Base-by-base conservation (phyloP, 2,113 vertebrate species). In the Periophthalmus modestus region DNA sequence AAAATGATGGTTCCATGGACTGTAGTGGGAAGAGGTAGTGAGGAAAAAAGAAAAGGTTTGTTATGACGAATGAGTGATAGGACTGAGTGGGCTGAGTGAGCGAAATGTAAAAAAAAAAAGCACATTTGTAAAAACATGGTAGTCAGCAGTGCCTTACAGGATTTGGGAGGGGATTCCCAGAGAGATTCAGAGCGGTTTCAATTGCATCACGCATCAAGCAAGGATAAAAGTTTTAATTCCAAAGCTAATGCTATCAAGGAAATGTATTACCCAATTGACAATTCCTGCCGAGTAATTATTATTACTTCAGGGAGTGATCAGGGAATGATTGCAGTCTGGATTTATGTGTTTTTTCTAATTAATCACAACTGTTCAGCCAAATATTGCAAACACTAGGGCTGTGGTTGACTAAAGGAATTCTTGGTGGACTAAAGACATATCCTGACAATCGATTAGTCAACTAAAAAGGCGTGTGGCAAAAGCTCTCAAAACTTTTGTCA, bases 1-100 rank as follows among this genome's bases (percentile, higher is more conserved):
- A 28, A 54, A 63, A 66, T 23, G 21, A 70, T 72, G 50, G 68
- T 78, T 84, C 66, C 54, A 12, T 59, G 66, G 55, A 69, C 71
- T 58, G 72, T 19, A 24, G 55, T 34, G 36, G 65, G 6, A 58
- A 52, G 24, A n/a, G 52, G 74, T 48, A 77, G 62, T 55, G 9
- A 57, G 68, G 16, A 50, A 72, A 62, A 63, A 74, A 10, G 71
- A 66, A 66, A 58, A 68, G 47, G 15, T 13, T 59, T 59, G 12
- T 59, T 24, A 12, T 48, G 72, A 72, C 78, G 65, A 65, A 15
- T 43, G 50, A 75, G 62, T 54, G 47, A 18, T 69, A 69, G 72
- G 39, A 7, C 2, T 72, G 59, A 77, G 2, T 43, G 39, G 39
- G 9, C 39, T 43, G 39, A 43, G 39, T 43, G 39, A 10, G 34